Evolutionary conservation across 2,888 invertebrate genomes (phyloP), one percentile per base, ranked within the genome.

Genomic region (Polia nebulosa): DNA sequence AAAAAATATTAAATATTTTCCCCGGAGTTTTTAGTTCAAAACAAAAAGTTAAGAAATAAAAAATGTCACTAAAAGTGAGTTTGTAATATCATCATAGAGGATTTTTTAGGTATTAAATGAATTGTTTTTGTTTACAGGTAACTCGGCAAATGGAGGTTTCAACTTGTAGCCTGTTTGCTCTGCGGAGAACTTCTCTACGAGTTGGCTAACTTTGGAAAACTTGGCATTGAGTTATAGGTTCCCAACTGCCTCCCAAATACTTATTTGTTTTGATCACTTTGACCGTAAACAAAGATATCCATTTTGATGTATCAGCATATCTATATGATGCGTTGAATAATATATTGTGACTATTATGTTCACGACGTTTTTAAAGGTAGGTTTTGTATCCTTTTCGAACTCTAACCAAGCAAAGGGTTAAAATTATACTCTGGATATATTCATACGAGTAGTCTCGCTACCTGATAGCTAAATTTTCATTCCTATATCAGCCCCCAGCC

Each of bases 221-320:
- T 95, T 94, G 91, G 92, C 94, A 95, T 94, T 94, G 94, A 95
- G 95, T 95, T 95, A 95, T 95, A 94, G 94, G 95, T 94, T 94
- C 91, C 93, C 90, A 90, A 93, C 93, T 90, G 93, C 92, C 92
- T 92, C 90, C 91, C 91, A 89, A 93, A 94, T 92, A 93, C 92
- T 94, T 94, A 93, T 93, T 95, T 94, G 93, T 95, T 95, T 94
- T 93, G 90, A 91, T 92, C 89, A 88, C 87, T 92, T 92, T 90
- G 89, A 88, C 90, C 90, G 92, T 92, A 94, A 94, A 94, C 93
- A 94, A 91, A 90, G 90, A 92, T 92, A 90, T 90, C 87, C 85
- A 68, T 88, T 89, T 86, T 89, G 88, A 91, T 90, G 85, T 90
- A 83, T 81, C 76, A 82, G 78, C 83, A 57, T 71, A 59, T 52